phyloP scores from a whole-genome alignment of 2,888 invertebrate genomes.

The Alviniconcha strummeri region DNA sequence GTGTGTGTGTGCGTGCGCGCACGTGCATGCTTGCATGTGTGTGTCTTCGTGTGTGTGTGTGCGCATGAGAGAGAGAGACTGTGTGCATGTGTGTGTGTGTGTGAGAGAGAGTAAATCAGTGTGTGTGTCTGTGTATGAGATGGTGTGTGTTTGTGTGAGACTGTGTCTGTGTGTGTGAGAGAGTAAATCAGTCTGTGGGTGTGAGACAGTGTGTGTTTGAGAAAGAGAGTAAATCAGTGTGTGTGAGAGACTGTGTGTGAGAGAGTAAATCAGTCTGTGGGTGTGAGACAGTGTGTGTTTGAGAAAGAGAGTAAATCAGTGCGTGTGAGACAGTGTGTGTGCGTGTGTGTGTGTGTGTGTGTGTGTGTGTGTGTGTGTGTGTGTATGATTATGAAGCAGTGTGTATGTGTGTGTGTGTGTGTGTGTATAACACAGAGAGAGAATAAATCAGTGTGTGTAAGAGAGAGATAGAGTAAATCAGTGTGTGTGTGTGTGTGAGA shows the following conservation, averaged over 20 bases:
- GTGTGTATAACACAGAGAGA: background rate
- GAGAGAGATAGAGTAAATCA: background rate
- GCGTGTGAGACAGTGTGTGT: background rate
- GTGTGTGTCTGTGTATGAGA: background rate
- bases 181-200: too few relatives aligned
- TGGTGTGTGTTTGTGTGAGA: background rate
- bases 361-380: background rate
- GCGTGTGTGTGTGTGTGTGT: background rate
- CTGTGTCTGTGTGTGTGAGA: background rate
- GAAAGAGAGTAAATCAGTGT: too few relatives aligned
- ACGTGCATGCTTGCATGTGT: background rate
- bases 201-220: too few relatives aligned
- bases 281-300: background rate
- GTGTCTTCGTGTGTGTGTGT: background rate
- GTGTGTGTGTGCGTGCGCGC: background rate
- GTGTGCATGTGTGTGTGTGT: constrained; percentile 6
- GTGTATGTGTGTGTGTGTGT: background rate
- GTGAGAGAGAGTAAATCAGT: background rate
- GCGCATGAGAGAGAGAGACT: background rate
- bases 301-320: too few relatives aligned
- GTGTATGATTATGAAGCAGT: background rate
- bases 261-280: background rate
- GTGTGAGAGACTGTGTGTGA: background rate
- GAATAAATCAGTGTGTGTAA: too few relatives aligned
- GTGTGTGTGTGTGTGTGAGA: background rate